Base-by-base conservation (phyloP, 2,888 invertebrate genomes). In the Hermodice carunculata region DNA sequence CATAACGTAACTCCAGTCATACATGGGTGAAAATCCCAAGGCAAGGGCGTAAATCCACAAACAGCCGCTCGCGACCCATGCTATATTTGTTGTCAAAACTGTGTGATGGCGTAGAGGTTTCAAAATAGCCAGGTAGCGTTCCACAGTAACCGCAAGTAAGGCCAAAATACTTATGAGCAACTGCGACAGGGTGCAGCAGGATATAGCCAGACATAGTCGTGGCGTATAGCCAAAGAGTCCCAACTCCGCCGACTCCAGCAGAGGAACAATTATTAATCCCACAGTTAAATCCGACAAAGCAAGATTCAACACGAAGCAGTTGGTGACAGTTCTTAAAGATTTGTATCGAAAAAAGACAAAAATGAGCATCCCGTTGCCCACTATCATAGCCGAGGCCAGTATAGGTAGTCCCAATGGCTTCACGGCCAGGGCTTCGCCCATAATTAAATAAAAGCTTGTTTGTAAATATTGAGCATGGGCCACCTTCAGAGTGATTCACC, bases 41-140 rank as follows among this genome's bases (percentile, higher is more conserved):
- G 67, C 14, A 5, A 78, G 42, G 11, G 76, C 73, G n/a, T 75
- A 48, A 0, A 69, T 31, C 73, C 77, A 78, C n/a, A 73, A 67
- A 32, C 66, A 61, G 42, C 63, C 24, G 22, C 79, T 74, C 22
- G 67, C 69, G 14, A 70, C 24, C 6, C 59, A 28, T 1, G 75
- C 74, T 48, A 66, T 71, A 6, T 61, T 46, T 24, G 65, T 61
- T 28, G 78, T 76, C 61, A 80, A 71, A 3, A 76, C 62, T 6
- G 70, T 66, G 32, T 61, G 69, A 61, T 81, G 79, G 11, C 69
- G 61, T 26, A 81, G 54, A 0, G 80, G 77, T 14, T 68, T 61
- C 11, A 68, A 73, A 11, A 81, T 78, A 40, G 79, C 79, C 29
- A 81, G 64, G 53, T 73, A 79, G 19, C 81, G 64, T 62, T 81